A percentile compares a stretch with the other conserved stretches of the same genome.
Evolutionary conservation across 2,113 vertebrate species (phyloP).

Genomic region (Anolis carolinensis): DNA sequence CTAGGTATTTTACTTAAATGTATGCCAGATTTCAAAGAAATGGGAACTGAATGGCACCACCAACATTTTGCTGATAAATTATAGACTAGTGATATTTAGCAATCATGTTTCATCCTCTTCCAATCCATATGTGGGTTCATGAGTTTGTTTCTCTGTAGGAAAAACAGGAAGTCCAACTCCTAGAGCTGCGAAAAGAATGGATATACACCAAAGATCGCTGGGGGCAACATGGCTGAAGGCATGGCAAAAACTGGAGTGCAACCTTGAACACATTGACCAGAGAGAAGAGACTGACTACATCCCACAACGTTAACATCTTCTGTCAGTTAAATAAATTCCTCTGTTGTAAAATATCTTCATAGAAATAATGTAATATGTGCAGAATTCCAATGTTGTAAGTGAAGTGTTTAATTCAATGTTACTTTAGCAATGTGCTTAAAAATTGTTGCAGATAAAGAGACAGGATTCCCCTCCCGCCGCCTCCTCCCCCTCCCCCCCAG

Average conservation of each 20-base stretch:
- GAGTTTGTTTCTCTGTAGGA: constrained; percentile 71
- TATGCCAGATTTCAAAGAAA: neutral
- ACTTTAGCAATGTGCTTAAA: constrained; percentile 60
- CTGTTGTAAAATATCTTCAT: constrained; percentile 65
- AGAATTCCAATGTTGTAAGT: constrained; percentile 64
- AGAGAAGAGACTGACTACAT: constrained; percentile 60
- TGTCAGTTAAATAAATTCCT: constrained; percentile 68
- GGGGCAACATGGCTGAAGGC: constrained; percentile 28
- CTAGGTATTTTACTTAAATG: neutral
- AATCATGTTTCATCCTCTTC: neutral
- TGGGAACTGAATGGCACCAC: neutral
- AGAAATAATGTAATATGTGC: constrained; percentile 63
- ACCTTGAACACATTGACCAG: constrained; percentile 45
- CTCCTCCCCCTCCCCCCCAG: constrained; percentile 18
- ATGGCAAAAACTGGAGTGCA: constrained; percentile 39
- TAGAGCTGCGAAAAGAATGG: constrained; percentile 67
- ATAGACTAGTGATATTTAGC: neutral
- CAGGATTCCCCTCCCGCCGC: constrained; percentile 36
- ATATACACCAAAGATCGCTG: constrained; percentile 54
- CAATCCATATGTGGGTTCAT: neutral
- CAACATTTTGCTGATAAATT: neutral
- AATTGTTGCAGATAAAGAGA: constrained; percentile 56
- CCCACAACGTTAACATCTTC: constrained; percentile 63
- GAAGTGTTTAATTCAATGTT: constrained; percentile 60
- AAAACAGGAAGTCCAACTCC: constrained; percentile 82